These are phyloP conservation scores for Drosophila fulvimacula DNA, from an alignment of 2,888 invertebrate genomes.

Conservation along the genomic window DNA sequence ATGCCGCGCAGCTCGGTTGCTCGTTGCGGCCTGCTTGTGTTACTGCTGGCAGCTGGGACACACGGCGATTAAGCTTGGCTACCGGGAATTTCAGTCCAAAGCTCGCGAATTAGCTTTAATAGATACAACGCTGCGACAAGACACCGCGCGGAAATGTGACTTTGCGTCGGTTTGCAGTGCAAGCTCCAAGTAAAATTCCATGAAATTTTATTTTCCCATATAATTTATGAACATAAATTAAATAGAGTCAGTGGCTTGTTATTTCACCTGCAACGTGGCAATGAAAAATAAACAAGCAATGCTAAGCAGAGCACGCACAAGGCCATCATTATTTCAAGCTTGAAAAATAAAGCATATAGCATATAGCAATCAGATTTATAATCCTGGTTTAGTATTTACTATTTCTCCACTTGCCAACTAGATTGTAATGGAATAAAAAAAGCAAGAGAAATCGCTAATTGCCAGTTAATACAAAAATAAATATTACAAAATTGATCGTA, in stretches of 20 bases:
- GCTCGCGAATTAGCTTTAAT: constrained; percentile 55
- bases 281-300: constrained; percentile 33
- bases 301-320: neutral
- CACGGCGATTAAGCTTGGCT: constrained; percentile 21
- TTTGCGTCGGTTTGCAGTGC: constrained; percentile 36
- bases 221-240: constrained; percentile 80
- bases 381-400: neutral
- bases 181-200: constrained; percentile 76
- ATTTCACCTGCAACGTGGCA: constrained; percentile 25
- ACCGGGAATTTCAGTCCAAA: constrained; percentile 28
- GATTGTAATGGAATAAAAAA: neutral
- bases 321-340: neutral
- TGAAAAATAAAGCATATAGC: constrained; percentile 6
- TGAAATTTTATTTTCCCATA: constrained; percentile 72
- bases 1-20: neutral
- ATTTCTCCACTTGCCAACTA: too few relatives aligned
- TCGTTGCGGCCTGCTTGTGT: neutral
- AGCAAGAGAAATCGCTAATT: neutral
- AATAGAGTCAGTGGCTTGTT: constrained; percentile 44
- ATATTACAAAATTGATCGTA: neutral
- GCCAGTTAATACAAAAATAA: neutral
- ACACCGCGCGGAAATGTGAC: constrained; percentile 13
- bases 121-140: constrained; percentile 36
- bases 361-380: neutral
- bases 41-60: constrained; percentile 6